Evolutionary conservation across 2,888 invertebrate species (phyloP).

Genomic region (Dynastes tityus): DNA sequence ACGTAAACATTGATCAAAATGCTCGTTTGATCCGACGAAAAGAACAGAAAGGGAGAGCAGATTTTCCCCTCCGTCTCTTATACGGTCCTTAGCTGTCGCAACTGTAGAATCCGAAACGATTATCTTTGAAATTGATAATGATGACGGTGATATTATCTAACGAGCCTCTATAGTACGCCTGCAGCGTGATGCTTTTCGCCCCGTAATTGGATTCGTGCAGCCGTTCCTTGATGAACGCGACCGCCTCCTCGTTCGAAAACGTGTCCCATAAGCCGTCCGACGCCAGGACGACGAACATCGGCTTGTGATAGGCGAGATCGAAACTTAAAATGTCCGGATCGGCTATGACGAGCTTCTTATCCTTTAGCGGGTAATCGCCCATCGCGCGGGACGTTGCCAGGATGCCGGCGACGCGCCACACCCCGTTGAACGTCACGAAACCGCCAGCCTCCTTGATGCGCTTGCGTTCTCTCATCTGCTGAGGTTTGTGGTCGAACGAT

Average conservation of each 20-base stretch:
- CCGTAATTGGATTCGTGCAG: constrained; percentile 90
- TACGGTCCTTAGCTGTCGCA: constrained; percentile 20
- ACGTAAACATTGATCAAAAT: no score
- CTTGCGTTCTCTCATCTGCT: constrained; percentile 93
- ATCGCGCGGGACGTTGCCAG: constrained; percentile 94
- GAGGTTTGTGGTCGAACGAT: constrained; percentile 97
- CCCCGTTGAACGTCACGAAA: constrained; percentile 94
- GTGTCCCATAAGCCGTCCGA: constrained; percentile 98
- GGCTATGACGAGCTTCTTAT: constrained; percentile 93
- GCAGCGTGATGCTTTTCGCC: constrained; percentile 91
- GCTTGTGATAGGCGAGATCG: constrained; percentile 88
- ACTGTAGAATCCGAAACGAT: constrained; percentile 57
- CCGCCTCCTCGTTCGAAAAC: constrained; percentile 95
- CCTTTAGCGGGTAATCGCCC: constrained; percentile 96
- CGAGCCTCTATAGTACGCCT: constrained; percentile 93
- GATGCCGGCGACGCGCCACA: constrained; percentile 96
- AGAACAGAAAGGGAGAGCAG: no score
- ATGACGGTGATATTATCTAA: constrained; percentile 96
- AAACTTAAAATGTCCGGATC: constrained; percentile 96
- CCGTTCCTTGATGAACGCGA: constrained; percentile 88
- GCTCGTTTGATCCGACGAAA: no score
- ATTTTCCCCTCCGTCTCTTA: neutral
- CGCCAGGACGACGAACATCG: constrained; percentile 92
- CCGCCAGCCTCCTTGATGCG: constrained; percentile 97
- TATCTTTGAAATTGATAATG: constrained; percentile 85